Evolutionary conservation across 1,140 invertebrate species (phyloP).

Genomic region (Euura saliciscinereae): DNA sequence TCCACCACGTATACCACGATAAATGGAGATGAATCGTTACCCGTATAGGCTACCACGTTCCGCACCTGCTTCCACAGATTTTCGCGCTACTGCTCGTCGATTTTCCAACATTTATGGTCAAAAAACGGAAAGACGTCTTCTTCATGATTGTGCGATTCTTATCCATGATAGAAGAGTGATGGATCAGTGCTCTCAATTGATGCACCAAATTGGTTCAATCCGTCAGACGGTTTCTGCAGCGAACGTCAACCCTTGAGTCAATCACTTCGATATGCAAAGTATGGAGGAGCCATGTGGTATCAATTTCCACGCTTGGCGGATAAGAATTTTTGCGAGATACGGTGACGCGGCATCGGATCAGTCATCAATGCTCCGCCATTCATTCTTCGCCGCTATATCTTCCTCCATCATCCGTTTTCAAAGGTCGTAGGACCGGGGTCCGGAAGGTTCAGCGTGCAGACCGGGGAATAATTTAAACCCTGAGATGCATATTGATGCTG

Average conservation of each 20-base stretch:
- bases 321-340: background rate
- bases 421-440: background rate
- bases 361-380: background rate
- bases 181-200: too few relatives aligned
- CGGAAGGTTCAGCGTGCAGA: background rate
- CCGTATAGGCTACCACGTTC: too few relatives aligned
- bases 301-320: background rate
- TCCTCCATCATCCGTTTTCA: constrained; percentile 1
- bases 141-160: too few relatives aligned
- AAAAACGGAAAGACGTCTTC: too few relatives aligned
- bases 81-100: too few relatives aligned
- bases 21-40: background rate
- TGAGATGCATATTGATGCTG: constrained; percentile 5
- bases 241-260: background rate
- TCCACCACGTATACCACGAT: too few relatives aligned
- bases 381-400: background rate
- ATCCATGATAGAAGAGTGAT: too few relatives aligned
- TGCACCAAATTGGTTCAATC: background rate
- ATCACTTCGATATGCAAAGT: constrained; percentile 5
- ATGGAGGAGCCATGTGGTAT: background rate
- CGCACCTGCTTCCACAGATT: too few relatives aligned
- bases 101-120: too few relatives aligned
- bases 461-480: constrained; percentile 4
- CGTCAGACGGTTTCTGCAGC: background rate
- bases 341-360: background rate